phyloP scores from a whole-genome alignment of 2,797 vertebrate species.

The Leucoraja ocellata region DNA sequence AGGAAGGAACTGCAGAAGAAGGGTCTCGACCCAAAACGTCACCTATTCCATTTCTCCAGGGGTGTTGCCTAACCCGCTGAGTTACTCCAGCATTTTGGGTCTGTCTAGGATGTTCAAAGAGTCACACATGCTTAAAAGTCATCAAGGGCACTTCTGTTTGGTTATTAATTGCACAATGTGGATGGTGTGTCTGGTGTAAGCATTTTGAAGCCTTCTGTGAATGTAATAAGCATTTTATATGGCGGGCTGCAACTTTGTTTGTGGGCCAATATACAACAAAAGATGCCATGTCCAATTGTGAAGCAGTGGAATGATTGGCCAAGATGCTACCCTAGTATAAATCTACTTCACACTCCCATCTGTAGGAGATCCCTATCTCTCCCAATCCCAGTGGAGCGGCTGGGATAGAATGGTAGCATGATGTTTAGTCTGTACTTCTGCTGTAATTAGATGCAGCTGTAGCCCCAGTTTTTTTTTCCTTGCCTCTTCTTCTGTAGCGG shows the following conservation, averaged over 20 bases:
- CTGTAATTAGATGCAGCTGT: slow-evolving; percentile 53
- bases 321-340: slow-evolving; percentile 31
- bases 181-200: not conserved
- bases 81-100: no score
- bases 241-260: slow-evolving; percentile 5
- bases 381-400: slow-evolving; percentile 16
- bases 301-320: not conserved
- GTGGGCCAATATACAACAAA: not conserved
- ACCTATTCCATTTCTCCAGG: no score
- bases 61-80: no score
- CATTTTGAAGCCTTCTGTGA: not conserved
- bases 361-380: slow-evolving; percentile 41
- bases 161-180: not conserved
- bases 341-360: slow-evolving; percentile 39
- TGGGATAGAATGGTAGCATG: slow-evolving; percentile 40
- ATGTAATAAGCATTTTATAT: not conserved
- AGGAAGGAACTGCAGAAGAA: no score
- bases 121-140: not conserved
- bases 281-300: fast-evolving
- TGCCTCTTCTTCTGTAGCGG: slow-evolving; percentile 5
- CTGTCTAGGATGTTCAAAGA: not conserved
- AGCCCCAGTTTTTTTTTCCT: not conserved
- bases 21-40: no score
- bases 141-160: not conserved
- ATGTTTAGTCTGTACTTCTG: slow-evolving; percentile 53